Conservation (phyloP, 2,797 vertebrate genomes). For the Pantherophis vulpinus region DNA sequence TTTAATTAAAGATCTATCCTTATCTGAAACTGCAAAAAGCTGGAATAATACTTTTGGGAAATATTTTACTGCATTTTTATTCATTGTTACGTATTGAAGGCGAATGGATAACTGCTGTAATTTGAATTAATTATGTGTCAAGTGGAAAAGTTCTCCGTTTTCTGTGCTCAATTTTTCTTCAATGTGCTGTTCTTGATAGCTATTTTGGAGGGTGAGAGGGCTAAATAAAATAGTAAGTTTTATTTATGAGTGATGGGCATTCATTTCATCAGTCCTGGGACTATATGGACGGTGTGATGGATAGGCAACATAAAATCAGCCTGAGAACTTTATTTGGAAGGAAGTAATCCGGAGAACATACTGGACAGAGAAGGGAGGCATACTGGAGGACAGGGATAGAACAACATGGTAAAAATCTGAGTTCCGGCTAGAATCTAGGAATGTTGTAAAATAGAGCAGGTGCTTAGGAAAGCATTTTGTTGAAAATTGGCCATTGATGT, state of each 20-base stretch:
- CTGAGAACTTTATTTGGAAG: neutral
- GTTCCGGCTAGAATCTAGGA: neutral
- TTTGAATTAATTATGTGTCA: neutral
- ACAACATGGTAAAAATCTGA: neutral
- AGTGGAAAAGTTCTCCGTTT: neutral
- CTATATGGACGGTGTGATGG: neutral
- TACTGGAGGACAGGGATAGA: neutral
- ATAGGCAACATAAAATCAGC: neutral
- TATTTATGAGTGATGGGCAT: neutral
- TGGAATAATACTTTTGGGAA: neutral
- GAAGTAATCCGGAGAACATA: neutral
- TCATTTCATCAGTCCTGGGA: neutral
- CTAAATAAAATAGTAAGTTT: neutral
- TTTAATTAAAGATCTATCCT: neutral
- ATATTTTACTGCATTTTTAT: neutral
- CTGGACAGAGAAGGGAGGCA: neutral
- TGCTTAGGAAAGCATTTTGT: neutral
- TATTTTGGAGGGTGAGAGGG: neutral
- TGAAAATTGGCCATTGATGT: neutral
- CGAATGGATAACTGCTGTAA: neutral
- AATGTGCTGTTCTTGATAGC: neutral
- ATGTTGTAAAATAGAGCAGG: neutral
- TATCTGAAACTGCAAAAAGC: neutral
- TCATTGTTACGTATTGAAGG: neutral
- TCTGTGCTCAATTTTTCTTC: neutral